phyloP scores from a whole-genome alignment of 2,113 vertebrate genomes.

The Gymnocephalus cernua region DNA sequence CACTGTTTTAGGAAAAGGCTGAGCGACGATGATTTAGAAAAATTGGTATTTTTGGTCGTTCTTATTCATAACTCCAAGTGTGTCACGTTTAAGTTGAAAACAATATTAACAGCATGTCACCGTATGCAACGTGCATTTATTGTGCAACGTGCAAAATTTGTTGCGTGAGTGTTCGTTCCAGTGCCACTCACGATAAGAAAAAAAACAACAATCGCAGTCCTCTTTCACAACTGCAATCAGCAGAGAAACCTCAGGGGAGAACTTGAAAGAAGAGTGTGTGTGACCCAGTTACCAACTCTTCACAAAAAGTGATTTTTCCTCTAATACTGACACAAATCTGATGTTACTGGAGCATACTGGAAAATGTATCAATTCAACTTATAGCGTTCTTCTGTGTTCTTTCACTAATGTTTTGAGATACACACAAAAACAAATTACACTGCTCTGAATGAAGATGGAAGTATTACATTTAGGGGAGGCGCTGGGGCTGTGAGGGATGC shows the following conservation, averaged over 20 bases:
- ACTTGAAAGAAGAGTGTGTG: constrained; percentile 62
- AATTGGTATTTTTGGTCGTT: background rate
- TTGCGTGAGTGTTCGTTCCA: background rate
- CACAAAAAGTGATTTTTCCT: constrained; percentile 39
- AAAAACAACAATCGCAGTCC: constrained; percentile 44
- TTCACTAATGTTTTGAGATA: background rate
- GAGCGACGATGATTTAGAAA: background rate
- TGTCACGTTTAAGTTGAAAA: background rate
- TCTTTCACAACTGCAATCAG: constrained; percentile 74
- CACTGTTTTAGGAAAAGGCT: constrained; percentile 1
- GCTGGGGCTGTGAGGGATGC: constrained; percentile 88
- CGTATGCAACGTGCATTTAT: constrained; percentile 15
- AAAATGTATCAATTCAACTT: constrained; percentile 18
- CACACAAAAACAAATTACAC: background rate
- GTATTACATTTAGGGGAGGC: constrained; percentile 89
- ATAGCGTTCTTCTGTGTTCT: background rate
- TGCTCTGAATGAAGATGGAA: background rate
- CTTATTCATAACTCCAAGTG: background rate
- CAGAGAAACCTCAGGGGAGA: constrained; percentile 70
- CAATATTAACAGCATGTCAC: background rate
- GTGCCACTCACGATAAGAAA: constrained; percentile 29
- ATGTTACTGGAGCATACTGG: background rate
- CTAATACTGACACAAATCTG: constrained; percentile 24
- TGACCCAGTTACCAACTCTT: constrained; percentile 69
- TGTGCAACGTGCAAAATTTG: constrained; percentile 4